Base-by-base conservation (phyloP, 1,140 invertebrate species). In the Neodiprion fabricii region DNA sequence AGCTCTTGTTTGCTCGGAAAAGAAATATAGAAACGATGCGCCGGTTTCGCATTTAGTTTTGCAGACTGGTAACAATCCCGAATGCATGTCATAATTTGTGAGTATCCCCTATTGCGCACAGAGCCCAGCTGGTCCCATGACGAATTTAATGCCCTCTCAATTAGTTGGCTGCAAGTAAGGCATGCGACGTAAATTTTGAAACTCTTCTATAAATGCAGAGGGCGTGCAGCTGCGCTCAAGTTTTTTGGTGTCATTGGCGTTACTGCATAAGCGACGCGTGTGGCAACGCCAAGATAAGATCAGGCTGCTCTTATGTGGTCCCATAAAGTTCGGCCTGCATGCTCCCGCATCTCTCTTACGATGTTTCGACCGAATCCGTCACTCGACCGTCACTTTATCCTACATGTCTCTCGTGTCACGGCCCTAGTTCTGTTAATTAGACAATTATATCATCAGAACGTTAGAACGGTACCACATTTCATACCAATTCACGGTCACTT, bases 381-480 rank as follows among this genome's bases (percentile, higher is more conserved):
- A 17, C 53, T 5, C 11, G 9, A 4, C 53, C n/a, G 53, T 17
- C 53, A 12, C 53, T 14, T 61, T 61, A 61, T 61, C 53, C 53
- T 61, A 40, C 28, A 40, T 0, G 81, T 82, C 80, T 79, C 76
- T 81, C 74, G 80, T 83, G 81, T 85, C 82, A 84, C 83, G 82
- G 78, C 73, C 76, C 75, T 81, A 75, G 53, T 17, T 61, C 11
- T 17, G 53, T 9, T 61, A 17, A 61, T 61, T 61, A 61, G 53
- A 61, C 53, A 61, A 61, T 61, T 61, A 61, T 40, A 40, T 17
- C 53, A 12, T 61, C 53, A 40, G 28, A 40, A 40, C 28, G 53
- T 61, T 61, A 61, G n/a, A 61, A 61, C 53, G 53, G 53, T 61
- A 61, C 53, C 53, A 40, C 28, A 17, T 61, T 61, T 61, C n/a